A percentile compares a stretch with the other conserved stretches of the same genome.
Conservation (phyloP, 2,797 vertebrate genomes). For the Microchirus variegatus region DNA sequence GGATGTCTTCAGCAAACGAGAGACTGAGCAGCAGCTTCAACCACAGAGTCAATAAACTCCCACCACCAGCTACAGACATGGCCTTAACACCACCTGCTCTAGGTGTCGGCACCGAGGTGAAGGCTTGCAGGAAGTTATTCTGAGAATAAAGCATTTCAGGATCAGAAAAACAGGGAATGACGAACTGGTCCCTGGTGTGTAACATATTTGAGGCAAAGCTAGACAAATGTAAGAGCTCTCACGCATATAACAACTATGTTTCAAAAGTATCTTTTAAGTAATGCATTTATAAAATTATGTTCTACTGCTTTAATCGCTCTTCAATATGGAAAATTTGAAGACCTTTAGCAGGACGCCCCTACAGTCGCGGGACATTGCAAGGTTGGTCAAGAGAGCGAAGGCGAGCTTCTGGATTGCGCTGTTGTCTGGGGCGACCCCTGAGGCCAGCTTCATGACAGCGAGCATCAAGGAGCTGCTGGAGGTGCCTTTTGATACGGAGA, state of each 20-base stretch:
- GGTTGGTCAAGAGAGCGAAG: conserved; percentile 90
- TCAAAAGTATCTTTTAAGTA: too few relatives aligned
- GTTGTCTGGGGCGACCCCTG: conserved; percentile 82
- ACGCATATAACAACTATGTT: too few relatives aligned
- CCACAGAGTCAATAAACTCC: conserved; percentile 81
- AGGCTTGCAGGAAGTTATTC: conserved; percentile 95
- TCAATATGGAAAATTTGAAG: background rate
- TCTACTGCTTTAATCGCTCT: too few relatives aligned
- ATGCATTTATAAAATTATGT: too few relatives aligned
- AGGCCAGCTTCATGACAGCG: conserved; percentile 88
- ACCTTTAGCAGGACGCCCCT: conserved; percentile 93
- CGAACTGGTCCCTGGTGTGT: background rate
- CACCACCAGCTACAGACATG: conserved; percentile 18
- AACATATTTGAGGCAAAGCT: too few relatives aligned
- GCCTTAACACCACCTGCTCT: conserved; percentile 78
- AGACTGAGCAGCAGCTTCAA: conserved; percentile 89
- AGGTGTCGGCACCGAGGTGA: conserved; percentile 83
- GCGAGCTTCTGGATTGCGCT: conserved; percentile 81
- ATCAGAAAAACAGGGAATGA: conserved; percentile 5
- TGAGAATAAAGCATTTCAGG: conserved; percentile 59
- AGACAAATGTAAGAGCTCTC: too few relatives aligned
- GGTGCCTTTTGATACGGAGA: conserved; percentile 72
- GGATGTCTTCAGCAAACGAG: conserved; percentile 90
- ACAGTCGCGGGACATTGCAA: conserved; percentile 90
- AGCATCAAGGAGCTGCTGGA: conserved; percentile 86